These are phyloP conservation scores for Neogobius melanostomus DNA, from an alignment of 2,113 vertebrate genomes.

Conservation along the genomic window DNA sequence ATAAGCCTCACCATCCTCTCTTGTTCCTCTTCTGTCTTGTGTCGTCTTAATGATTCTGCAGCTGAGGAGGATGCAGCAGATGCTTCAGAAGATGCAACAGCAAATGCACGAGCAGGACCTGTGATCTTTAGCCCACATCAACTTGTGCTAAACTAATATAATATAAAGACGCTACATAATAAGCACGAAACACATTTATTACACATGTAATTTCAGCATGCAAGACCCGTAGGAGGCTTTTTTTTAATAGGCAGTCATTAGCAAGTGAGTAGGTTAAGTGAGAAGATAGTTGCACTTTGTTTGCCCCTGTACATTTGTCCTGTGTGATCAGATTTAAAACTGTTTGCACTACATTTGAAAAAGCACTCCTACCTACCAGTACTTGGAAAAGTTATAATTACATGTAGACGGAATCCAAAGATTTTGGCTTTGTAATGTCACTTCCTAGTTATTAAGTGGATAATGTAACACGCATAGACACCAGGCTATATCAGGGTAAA, in stretches of 20 bases:
- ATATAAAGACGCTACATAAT: neutral
- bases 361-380: neutral
- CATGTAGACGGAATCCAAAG: too few species aligned
- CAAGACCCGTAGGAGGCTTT: conserved; percentile 1
- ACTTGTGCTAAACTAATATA: neutral
- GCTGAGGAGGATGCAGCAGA: conserved; percentile 77
- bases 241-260: conserved; percentile 31
- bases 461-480: too few species aligned
- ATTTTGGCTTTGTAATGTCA: too few species aligned
- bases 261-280: conserved; percentile 35
- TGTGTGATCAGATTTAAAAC: neutral
- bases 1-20: conserved; percentile 13
- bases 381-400: too few species aligned
- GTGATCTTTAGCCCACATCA: conserved; percentile 36
- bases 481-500: neutral
- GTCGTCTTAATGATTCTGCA: conserved; percentile 25
- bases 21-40: neutral
- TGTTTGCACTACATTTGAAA: neutral
- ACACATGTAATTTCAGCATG: conserved; percentile 2
- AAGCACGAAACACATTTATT: neutral
- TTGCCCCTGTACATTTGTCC: conserved; percentile 24
- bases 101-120: conserved; percentile 78
- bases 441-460: too few species aligned
- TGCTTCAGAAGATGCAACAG: conserved; percentile 79
- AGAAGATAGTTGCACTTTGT: conserved; percentile 33